Evolutionary conservation across 2,888 invertebrate genomes (phyloP), one percentile per base, ranked within the genome.

Genomic region (Trichogramma evanescens): DNA sequence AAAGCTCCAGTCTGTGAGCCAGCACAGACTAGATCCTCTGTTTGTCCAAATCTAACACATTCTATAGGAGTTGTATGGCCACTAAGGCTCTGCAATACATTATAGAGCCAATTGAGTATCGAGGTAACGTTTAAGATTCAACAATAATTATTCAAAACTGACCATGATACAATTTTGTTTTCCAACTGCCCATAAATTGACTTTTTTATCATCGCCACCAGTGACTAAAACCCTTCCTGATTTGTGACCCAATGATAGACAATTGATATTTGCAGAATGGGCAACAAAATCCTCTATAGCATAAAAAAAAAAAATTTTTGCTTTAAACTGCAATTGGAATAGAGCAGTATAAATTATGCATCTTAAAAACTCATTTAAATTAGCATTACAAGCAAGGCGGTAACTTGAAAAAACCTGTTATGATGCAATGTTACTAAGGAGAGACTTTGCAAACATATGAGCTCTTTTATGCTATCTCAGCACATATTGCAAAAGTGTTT

Each of bases 161-260:
- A 93, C 93, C 95, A 97, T 92, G 73, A 97, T 91, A 81, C 95
- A 95, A 78, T 91, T 93, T 72, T 91, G 89, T 75, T 95, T 91
- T 46, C 95, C 96, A 66, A 96, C 91, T 9, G 95, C 94, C 96
- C 96, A 97, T 67, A 97, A 81, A 80, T 97, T 97, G 56, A 97
- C 95, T 80, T 95, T 95, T 77, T 93, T 92, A 81, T 97, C 97
- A 77, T 95, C 95, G 63, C 97, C 96, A 59, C 97, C 97, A 63
- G 94, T 94, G 48, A 91, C 94, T 77, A 95, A 84, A 56, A 95
- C 93, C 74, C 92, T 86, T 67, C 93, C 93, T 56, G 93, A 93
- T 78, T 93, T 93, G 80, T 91, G 92, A 62, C 94, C 94, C 79
- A 94, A 83, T 55, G 93, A 89, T 72, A 93, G 80, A 74, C 93